A percentile compares a stretch with the other conserved stretches of the same genome.
These are phyloP conservation scores for Phyto melanocephala DNA, from an alignment of 2,888 invertebrate genomes.

Conservation along the genomic window DNA sequence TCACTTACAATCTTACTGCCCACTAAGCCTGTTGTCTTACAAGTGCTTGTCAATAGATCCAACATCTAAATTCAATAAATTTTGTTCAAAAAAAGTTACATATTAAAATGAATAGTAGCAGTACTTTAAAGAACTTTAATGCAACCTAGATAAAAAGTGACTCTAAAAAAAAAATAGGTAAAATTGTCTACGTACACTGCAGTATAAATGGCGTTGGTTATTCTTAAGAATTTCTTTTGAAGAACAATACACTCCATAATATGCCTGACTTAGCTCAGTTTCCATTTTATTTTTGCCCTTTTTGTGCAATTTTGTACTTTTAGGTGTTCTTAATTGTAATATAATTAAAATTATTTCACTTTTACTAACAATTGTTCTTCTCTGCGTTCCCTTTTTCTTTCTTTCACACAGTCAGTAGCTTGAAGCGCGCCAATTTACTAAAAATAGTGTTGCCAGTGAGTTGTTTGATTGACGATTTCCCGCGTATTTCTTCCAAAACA, in stretches of 20 bases:
- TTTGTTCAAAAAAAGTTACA: no score
- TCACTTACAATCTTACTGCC: conserved; percentile 73
- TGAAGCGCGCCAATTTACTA: conserved; percentile 63
- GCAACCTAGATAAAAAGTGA: conserved; percentile 46
- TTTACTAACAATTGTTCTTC: conserved; percentile 43
- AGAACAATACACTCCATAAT: conserved; percentile 75
- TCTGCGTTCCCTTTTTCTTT: conserved; percentile 32
- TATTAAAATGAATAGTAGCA: neutral
- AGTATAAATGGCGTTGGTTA: conserved; percentile 76
- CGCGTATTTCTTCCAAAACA: conserved; percentile 55
- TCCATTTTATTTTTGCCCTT: conserved; percentile 69
- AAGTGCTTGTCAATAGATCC: conserved; percentile 77
- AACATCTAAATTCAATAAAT: conserved; percentile 75
- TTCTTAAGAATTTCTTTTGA: conserved; percentile 76
- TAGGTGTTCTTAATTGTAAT: conserved; percentile 36
- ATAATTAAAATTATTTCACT: conserved; percentile 46
- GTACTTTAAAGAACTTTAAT: conserved; percentile 14
- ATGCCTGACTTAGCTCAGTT: conserved; percentile 72
- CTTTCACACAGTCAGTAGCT: conserved; percentile 29
- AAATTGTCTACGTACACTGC: conserved; percentile 73
- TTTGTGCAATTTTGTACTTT: conserved; percentile 54
- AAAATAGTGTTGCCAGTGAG: conserved; percentile 51
- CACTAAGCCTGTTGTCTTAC: conserved; percentile 74
- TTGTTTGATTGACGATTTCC: conserved; percentile 28
- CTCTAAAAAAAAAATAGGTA: conserved; percentile 23